Evolutionary conservation across 2,888 invertebrate genomes (phyloP), one percentile per base, ranked within the genome.

Genomic region (Chloroclystis v-ata): DNA sequence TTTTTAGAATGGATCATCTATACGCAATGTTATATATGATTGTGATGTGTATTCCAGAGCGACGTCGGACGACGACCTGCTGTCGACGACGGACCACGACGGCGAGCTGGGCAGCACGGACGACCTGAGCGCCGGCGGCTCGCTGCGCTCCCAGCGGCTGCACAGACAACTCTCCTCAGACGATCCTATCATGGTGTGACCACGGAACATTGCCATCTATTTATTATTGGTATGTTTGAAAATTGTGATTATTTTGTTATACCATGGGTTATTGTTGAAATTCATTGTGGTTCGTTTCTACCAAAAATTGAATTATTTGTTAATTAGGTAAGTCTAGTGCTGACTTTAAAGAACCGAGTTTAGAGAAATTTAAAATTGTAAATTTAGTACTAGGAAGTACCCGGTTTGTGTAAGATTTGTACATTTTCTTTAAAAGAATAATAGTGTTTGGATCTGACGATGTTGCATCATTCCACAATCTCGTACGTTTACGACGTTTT

Each of bases 31-130:
- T n/a, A n/a, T n/a, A n/a, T n/a, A n/a, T n/a, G n/a, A n/a, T n/a
- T n/a, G n/a, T n/a, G n/a, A n/a, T n/a, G n/a, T n/a, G n/a, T n/a
- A n/a, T n/a, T n/a, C n/a, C 69, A 92, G 95, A 61, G 93, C 95
- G 30, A 94, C 94, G 37, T 95, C 95, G 0, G 96, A 97, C 77
- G 97, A 97, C 75, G 97, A 97, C 79, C 89, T 96, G 72, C 86
- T 96, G 38, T 91, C 89, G 67, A 92, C 75, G 29, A 94, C 94
- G 14, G 94, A 94, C 78, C 90, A 93, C 63, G 95, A 95, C 72
- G 95, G 94, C 59, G 93, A 90, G 65, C 82, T 89, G 61, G 90
- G 90, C 52, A 91, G 91, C 74, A 83, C 91, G 28, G 92, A 92
- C 72, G 92, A 92, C 79, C 78, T 89, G 29, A 86, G 84, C 67